These are phyloP conservation scores for Miniopterus natalensis DNA, from an alignment of 2,113 vertebrate species.

Conservation along the genomic window DNA sequence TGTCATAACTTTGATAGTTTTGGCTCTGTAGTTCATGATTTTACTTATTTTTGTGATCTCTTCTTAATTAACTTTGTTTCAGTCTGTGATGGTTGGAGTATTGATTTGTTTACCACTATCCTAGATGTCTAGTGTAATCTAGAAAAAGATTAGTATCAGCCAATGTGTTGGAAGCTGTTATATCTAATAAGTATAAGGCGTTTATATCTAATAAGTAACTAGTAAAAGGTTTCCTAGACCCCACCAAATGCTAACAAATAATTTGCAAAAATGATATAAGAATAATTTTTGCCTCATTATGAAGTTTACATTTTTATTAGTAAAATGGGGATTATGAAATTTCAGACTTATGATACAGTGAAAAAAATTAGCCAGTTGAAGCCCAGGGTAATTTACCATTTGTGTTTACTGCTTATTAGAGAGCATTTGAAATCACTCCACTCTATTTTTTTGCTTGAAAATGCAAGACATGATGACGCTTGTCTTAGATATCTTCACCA, in stretches of 20 bases:
- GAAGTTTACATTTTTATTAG: conserved; percentile 45
- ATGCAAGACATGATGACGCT: not conserved
- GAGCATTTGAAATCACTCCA: conserved; percentile 1
- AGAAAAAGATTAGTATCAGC: not conserved
- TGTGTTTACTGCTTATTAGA: not conserved
- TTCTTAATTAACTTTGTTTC: not conserved
- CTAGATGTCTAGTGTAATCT: not conserved
- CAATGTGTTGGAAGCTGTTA: not conserved
- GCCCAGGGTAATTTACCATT: not conserved
- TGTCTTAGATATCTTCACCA: not conserved
- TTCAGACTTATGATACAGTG: not conserved
- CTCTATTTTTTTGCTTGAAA: not conserved
- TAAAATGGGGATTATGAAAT: conserved; percentile 43
- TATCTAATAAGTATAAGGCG: not conserved
- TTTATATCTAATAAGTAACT: not conserved
- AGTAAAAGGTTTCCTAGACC: not conserved
- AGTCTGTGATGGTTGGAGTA: not conserved
- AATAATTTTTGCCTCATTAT: conserved; percentile 36
- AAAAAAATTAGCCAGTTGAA: conserved; percentile 44
- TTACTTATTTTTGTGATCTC: not conserved
- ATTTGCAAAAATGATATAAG: conserved; percentile 40
- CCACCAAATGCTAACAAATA: conserved; percentile 16
- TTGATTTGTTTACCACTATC: not conserved
- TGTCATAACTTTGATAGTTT: not conserved
- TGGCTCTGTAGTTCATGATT: not conserved